Percentiles rank a stretch among this genome's conserved stretches.
Evolutionary conservation across 2,113 vertebrate genomes (phyloP).

Genomic region (Addax nasomaculatus): DNA sequence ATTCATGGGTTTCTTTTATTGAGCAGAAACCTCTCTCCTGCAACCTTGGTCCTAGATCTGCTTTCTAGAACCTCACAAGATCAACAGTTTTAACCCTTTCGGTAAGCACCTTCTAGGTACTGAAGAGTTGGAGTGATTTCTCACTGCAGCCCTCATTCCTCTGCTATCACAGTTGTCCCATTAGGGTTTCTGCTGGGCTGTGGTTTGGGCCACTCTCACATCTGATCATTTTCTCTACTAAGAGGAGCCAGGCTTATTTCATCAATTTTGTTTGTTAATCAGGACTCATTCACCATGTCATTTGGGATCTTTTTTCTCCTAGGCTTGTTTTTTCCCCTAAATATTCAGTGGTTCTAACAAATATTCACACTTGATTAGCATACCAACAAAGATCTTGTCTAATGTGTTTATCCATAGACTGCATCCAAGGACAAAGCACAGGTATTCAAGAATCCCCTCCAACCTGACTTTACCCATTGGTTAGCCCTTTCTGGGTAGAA

Average conservation of each 20-base stretch:
- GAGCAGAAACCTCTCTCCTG: neutral
- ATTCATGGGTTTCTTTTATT: neutral
- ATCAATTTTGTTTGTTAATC: neutral
- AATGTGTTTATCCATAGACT: neutral
- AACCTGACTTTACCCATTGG: neutral
- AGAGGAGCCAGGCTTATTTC: neutral
- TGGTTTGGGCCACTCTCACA: neutral
- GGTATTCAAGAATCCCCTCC: neutral
- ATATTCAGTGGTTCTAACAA: neutral
- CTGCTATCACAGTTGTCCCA: neutral
- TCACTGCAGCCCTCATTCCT: neutral
- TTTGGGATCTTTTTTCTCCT: neutral
- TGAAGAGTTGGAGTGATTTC: neutral
- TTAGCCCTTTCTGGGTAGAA: neutral
- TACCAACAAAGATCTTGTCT: neutral
- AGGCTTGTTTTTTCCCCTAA: neutral
- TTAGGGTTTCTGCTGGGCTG: neutral
- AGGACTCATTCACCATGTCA: neutral
- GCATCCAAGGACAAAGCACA: neutral
- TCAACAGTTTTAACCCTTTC: neutral
- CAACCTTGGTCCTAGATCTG: neutral
- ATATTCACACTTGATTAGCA: neutral
- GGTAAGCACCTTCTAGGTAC: neutral
- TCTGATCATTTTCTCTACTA: neutral
- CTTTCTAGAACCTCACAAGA: neutral